A percentile compares a stretch with the other conserved stretches of the same genome.
phyloP scores from a whole-genome alignment of 2,797 vertebrate genomes.

The Paramormyrops hopkinsi region DNA sequence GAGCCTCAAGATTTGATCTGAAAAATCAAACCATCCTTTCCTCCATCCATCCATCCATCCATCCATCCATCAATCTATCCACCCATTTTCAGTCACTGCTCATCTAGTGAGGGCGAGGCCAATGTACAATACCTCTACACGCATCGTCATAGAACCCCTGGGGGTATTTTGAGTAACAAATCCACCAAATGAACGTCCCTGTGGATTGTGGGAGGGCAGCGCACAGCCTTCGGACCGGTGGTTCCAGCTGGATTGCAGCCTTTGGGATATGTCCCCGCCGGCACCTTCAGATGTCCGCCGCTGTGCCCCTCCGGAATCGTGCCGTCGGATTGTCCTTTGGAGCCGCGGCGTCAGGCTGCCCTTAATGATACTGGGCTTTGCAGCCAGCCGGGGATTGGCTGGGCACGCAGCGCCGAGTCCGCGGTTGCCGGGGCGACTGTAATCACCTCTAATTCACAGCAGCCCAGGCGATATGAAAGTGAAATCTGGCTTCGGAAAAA shows the following conservation, averaged over 20 bases:
- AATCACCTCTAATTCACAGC: conserved; percentile 42
- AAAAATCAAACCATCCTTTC: neutral
- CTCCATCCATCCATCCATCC: too few relatives aligned
- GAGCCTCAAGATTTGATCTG: neutral
- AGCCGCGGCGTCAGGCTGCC: neutral
- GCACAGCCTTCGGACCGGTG: neutral
- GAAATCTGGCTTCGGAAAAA: neutral
- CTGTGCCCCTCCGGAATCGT: neutral
- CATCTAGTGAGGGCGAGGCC: neutral
- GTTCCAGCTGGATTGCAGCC: neutral
- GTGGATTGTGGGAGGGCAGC: neutral
- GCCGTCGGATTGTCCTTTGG: neutral
- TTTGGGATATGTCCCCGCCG: neutral
- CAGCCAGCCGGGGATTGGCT: conserved; percentile 47
- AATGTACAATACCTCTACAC: neutral
- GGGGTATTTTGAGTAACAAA: neutral
- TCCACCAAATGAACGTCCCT: neutral
- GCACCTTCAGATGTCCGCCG: neutral
- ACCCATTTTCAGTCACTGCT: neutral
- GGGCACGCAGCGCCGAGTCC: conserved; percentile 52
- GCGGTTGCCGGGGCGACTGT: conserved; percentile 57
- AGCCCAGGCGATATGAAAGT: conserved; percentile 22
- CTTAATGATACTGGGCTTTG: neutral
- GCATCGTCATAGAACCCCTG: neutral
- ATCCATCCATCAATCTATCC: neutral